Evolutionary conservation across 2,888 invertebrate genomes (phyloP).

Genomic region (Caenorhabditis drosophilae): DNA sequence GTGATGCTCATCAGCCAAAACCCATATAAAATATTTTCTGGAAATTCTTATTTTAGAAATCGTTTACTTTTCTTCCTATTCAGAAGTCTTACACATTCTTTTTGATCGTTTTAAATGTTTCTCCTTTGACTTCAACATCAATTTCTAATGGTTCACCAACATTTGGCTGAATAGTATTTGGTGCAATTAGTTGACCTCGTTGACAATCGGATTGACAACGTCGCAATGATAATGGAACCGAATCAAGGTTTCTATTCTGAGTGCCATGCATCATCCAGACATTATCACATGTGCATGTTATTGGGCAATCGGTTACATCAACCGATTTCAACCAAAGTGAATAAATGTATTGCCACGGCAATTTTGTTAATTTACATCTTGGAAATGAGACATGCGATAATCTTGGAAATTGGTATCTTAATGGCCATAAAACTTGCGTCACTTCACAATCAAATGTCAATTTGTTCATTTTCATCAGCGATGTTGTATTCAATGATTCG

Average conservation of each 20-base stretch:
- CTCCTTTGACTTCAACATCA: too few relatives aligned
- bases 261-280: conserved; percentile 21
- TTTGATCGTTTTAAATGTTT: too few relatives aligned
- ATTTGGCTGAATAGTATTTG: background rate
- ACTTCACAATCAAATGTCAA: conserved; percentile 21
- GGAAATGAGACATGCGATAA: conserved; percentile 16
- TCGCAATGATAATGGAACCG: background rate
- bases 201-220: background rate
- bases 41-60: too few relatives aligned
- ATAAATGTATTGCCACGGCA: conserved; percentile 41
- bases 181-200: too few relatives aligned
- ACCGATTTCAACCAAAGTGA: conserved; percentile 11
- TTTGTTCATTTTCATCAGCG: conserved; percentile 8
- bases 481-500: conserved; percentile 3
- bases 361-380: conserved; percentile 24
- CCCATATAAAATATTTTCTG: too few relatives aligned
- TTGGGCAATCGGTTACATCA: conserved; percentile 41
- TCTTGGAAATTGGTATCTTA: conserved; percentile 4
- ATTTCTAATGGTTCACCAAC: too few relatives aligned
- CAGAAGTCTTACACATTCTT: too few relatives aligned
- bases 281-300: conserved; percentile 41
- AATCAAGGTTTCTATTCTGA: background rate
- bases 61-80: too few relatives aligned
- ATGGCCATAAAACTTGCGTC: conserved; percentile 6
- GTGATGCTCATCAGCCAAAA: too few relatives aligned